These are phyloP conservation scores for Frankliniella intonsa DNA, from an alignment of 2,888 invertebrate species.

Conservation along the genomic window DNA sequence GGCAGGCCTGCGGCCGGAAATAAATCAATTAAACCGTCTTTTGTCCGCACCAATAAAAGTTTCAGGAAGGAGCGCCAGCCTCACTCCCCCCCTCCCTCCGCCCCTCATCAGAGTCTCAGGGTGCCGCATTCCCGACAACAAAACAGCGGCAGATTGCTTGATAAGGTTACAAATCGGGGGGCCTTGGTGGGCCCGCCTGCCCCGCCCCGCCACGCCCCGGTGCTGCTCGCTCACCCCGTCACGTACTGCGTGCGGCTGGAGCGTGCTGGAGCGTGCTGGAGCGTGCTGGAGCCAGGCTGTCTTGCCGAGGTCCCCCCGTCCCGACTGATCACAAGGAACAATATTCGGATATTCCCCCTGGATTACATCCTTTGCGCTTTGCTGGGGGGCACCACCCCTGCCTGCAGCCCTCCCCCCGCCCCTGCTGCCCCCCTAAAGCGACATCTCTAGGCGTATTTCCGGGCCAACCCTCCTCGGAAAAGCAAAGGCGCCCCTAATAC, in stretches of 20 bases:
- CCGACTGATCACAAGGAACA: conserved; percentile 2
- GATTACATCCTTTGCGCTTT: neutral
- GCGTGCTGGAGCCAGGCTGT: no score
- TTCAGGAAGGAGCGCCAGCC: no score
- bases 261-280: no score
- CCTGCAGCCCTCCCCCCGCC: neutral
- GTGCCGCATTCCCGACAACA: no score
- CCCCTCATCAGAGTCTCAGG: no score
- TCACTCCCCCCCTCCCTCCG: no score
- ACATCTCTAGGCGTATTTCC: neutral
- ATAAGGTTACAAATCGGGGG: no score
- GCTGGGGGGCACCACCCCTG: neutral
- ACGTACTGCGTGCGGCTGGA: neutral
- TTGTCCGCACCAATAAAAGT: no score
- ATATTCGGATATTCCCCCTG: neutral
- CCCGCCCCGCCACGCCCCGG: neutral
- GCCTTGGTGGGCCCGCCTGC: neutral
- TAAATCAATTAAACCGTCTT: no score
- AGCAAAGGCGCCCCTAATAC: neutral
- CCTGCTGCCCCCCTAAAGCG: neutral
- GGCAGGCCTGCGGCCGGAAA: no score
- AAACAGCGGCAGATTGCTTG: no score
- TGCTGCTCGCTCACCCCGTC: neutral
- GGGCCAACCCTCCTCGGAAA: neutral
- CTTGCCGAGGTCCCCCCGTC: no score